Evolutionary conservation across 2,113 vertebrate species (phyloP).

Genomic region (Quiscalus mexicanus): DNA sequence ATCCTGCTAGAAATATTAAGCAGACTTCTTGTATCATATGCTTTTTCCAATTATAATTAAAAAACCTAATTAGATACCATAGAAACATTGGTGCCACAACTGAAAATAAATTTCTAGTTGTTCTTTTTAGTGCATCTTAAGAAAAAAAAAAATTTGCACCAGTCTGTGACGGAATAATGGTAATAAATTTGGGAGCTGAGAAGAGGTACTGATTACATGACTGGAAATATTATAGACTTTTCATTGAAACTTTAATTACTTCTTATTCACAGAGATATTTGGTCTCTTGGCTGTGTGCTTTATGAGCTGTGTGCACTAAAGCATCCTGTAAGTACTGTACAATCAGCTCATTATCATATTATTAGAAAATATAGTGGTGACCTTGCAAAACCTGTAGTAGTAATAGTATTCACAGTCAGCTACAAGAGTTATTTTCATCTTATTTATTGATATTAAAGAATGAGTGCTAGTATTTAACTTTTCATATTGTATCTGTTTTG

Average conservation of each 20-base stretch:
- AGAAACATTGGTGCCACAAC: background rate
- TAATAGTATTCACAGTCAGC: background rate
- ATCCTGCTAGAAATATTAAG: background rate
- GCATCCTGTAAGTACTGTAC: conserved; percentile 84
- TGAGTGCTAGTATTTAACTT: background rate
- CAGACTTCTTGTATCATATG: background rate
- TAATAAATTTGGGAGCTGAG: background rate
- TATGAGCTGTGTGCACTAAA: conserved; percentile 89
- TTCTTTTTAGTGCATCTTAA: background rate
- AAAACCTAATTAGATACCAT: background rate
- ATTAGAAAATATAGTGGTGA: background rate
- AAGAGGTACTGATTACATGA: background rate
- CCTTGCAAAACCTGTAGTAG: background rate
- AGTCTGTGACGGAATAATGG: background rate
- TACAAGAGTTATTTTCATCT: background rate
- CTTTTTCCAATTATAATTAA: background rate
- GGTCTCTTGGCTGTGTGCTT: conserved; percentile 91
- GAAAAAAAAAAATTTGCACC: background rate
- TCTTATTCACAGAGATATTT: conserved; percentile 83
- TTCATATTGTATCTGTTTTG: background rate
- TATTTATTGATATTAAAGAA: background rate
- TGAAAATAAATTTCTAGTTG: background rate
- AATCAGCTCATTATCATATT: background rate
- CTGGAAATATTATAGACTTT: background rate
- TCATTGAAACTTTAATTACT: conserved; percentile 8